phyloP scores from a whole-genome alignment of 2,888 invertebrate genomes.

The Chalcis sispes region DNA sequence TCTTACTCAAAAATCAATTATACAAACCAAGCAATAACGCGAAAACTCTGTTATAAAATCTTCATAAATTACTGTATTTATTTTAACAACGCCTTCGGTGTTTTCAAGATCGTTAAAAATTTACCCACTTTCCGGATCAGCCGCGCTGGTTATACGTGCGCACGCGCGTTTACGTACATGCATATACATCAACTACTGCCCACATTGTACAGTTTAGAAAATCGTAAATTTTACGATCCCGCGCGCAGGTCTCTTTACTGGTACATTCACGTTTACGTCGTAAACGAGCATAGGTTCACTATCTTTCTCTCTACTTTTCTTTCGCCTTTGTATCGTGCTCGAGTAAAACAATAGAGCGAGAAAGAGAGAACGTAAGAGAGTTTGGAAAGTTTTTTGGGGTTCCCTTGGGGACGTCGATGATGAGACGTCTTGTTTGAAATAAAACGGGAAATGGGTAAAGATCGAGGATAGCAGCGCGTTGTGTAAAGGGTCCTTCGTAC shows the following conservation, averaged over 20 bases:
- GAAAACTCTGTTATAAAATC: background rate
- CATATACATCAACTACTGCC: too few species aligned
- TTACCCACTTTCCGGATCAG: conserved; percentile 37
- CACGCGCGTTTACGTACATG: background rate
- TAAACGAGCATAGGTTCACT: conserved; percentile 30
- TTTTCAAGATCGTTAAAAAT: conserved; percentile 7
- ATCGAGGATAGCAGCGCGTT: conserved; percentile 13
- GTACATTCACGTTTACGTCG: conserved; percentile 49
- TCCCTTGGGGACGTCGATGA: conserved; percentile 21
- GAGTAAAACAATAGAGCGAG: background rate
- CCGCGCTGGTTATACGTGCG: background rate
- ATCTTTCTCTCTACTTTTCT: background rate
- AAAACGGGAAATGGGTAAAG: conserved; percentile 37
- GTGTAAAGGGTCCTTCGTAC: conserved; percentile 21
- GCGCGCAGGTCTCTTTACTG: conserved; percentile 42
- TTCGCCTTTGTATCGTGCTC: conserved; percentile 8
- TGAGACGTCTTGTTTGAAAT: conserved; percentile 38
- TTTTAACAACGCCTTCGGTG: conserved; percentile 25
- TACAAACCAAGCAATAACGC: too few species aligned
- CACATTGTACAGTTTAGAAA: conserved; percentile 27
- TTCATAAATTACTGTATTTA: conserved; percentile 43
- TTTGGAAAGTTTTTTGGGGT: conserved; percentile 15
- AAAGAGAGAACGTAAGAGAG: conserved; percentile 22
- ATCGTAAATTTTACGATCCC: conserved; percentile 55
- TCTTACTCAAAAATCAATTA: too few species aligned